A percentile compares a stretch with the other conserved stretches of the same genome.
These are phyloP conservation scores for Hedychridium roseum DNA, from an alignment of 2,888 invertebrate species.

Conservation along the genomic window DNA sequence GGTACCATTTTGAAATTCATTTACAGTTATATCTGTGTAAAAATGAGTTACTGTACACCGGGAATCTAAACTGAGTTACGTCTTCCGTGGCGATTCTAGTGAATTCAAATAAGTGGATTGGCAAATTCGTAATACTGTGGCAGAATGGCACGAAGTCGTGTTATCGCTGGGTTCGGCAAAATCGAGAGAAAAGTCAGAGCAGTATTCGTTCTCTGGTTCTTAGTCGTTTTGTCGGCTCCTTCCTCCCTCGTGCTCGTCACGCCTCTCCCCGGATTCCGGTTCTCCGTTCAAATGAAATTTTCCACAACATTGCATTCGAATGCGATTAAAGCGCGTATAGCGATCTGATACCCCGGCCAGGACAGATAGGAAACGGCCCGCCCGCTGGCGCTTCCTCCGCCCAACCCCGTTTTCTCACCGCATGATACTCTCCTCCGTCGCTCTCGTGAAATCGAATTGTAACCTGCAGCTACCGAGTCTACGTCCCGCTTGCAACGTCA, in stretches of 20 bases:
- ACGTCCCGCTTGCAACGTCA: too few species aligned
- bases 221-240: not conserved
- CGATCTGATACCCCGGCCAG: slow-evolving; percentile 47
- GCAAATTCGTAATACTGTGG: too few species aligned
- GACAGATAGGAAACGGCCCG: slow-evolving; percentile 47
- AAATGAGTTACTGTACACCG: too few species aligned
- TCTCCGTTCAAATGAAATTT: slow-evolving; percentile 63
- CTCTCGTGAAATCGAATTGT: slow-evolving; percentile 55
- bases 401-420: slow-evolving; percentile 21
- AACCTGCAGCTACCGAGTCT: slow-evolving; percentile 45
- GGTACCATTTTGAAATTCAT: too few species aligned
- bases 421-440: slow-evolving; percentile 12
- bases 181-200: slow-evolving; percentile 61
- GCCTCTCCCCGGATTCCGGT: slow-evolving; percentile 15
- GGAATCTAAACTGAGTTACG: too few species aligned
- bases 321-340: slow-evolving; percentile 63
- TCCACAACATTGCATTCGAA: slow-evolving; percentile 66
- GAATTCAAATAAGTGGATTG: too few species aligned
- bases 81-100: too few species aligned
- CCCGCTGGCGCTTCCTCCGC: slow-evolving; percentile 25
- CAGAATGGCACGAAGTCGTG: too few species aligned
- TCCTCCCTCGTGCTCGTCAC: not conserved
- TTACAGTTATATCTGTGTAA: too few species aligned
- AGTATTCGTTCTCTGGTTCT: slow-evolving; percentile 39
- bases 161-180: slow-evolving; percentile 45